Evolutionary conservation across 1,140 invertebrate species (phyloP).

Genomic region (Trachymyrmex cornetzi): DNA sequence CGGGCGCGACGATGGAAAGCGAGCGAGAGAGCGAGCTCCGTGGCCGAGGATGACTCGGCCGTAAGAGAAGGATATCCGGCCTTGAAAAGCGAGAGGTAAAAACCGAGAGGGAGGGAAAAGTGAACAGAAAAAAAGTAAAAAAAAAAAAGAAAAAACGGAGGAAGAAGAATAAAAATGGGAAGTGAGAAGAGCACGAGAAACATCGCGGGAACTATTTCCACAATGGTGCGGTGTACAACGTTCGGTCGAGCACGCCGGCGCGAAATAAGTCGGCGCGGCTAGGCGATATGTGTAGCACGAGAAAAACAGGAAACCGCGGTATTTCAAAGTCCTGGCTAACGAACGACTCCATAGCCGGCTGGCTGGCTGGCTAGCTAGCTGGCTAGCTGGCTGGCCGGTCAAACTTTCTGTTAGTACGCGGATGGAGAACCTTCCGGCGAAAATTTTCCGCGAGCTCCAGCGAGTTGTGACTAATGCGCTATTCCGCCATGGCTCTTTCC

Average conservation of each 20-base stretch:
- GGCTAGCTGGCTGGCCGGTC: neutral
- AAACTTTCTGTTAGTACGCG: conserved; percentile 62
- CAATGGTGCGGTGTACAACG: conserved; percentile 43
- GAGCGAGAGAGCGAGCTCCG: conserved; percentile 24
- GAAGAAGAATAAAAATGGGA: conserved; percentile 11
- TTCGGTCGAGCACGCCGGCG: conserved; percentile 23
- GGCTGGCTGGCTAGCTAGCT: neutral
- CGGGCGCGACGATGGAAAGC: conserved; percentile 16
- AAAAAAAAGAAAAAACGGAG: neutral
- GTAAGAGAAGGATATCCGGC: conserved; percentile 62
- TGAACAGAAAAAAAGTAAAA: neutral
- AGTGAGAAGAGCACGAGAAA: conserved; percentile 31
- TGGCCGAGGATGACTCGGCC: conserved; percentile 37
- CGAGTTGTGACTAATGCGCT: conserved; percentile 68
- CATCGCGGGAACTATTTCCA: conserved; percentile 56
- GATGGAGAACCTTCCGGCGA: conserved; percentile 41
- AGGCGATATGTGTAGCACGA: conserved; percentile 54
- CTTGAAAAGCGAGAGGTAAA: conserved; percentile 40
- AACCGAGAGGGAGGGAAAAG: neutral
- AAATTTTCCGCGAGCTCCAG: conserved; percentile 64
- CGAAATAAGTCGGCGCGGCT: conserved; percentile 48
- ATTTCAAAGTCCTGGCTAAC: conserved; percentile 68
- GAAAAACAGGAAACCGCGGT: conserved; percentile 66
- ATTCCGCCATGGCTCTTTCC: conserved; percentile 13
- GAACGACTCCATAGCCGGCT: conserved; percentile 51